A percentile compares a stretch with the other conserved stretches of the same genome.
Conservation (phyloP, 2,888 invertebrate species). For the Bugulina stolonifera region DNA sequence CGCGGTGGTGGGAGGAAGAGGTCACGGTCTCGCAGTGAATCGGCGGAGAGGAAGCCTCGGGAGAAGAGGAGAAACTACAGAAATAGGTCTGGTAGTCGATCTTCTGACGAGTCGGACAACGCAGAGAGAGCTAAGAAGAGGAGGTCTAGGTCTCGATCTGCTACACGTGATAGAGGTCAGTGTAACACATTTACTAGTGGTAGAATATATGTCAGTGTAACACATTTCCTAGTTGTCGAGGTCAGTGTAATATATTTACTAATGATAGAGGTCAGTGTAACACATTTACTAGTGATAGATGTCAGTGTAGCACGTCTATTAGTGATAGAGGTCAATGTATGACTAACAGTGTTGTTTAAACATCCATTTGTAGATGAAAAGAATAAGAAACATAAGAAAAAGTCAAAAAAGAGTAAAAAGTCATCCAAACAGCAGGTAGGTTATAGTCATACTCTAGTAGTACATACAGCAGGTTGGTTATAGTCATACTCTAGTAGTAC, state of each 20-base stretch:
- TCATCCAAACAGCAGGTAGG: constrained; percentile 13
- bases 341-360: neutral
- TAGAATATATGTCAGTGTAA: neutral
- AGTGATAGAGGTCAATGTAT: neutral
- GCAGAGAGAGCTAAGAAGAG: constrained; percentile 39
- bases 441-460: no score
- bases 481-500: no score
- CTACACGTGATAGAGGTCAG: constrained; percentile 27
- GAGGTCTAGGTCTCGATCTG: constrained; percentile 41
- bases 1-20: neutral
- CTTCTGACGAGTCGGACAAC: neutral
- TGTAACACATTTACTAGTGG: neutral
- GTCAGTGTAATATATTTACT: constrained; percentile 26
- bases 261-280: neutral
- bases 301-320: neutral
- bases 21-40: constrained; percentile 5
- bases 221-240: neutral
- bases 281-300: neutral
- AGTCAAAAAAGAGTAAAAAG: constrained; percentile 52
- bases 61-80: constrained; percentile 13
- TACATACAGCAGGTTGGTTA: no score
- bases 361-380: constrained; percentile 32
- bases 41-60: neutral
- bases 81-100: neutral
- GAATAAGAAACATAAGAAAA: constrained; percentile 55